phyloP scores from a whole-genome alignment of 2,113 vertebrate species.

The Ictalurus furcatus region DNA sequence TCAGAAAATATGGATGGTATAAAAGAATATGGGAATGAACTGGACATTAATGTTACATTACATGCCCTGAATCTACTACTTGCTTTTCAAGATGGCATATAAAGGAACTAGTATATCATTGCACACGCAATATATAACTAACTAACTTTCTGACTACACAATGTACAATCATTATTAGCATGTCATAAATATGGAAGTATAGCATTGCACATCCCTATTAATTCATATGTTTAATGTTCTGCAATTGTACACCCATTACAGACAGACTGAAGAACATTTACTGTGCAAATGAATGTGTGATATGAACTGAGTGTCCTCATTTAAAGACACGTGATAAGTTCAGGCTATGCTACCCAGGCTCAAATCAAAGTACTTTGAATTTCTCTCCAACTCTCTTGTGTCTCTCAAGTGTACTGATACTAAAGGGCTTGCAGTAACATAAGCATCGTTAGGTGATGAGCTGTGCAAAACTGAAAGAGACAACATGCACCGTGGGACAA shows the following conservation, averaged over 20 bases:
- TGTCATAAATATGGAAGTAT: slow-evolving; percentile 26
- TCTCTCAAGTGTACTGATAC: neutral
- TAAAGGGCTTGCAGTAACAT: neutral
- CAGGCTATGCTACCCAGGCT: neutral
- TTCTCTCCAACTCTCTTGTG: neutral
- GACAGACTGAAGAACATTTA: neutral
- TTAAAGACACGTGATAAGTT: neutral
- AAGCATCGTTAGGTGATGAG: neutral
- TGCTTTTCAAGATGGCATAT: slow-evolving; percentile 11
- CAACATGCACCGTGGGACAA: neutral
- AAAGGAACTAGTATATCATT: neutral
- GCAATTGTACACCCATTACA: neutral
- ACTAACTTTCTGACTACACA: slow-evolving; percentile 4
- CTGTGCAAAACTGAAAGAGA: slow-evolving; percentile 5
- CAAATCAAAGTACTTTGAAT: slow-evolving; percentile 5
- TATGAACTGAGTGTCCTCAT: neutral
- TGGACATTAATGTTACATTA: neutral
- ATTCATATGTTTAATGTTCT: neutral
- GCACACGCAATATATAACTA: neutral
- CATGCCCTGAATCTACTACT: slow-evolving; percentile 19
- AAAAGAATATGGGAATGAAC: slow-evolving; percentile 14
- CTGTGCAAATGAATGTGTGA: slow-evolving; percentile 10
- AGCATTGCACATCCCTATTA: slow-evolving; percentile 20
- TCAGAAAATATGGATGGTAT: neutral
- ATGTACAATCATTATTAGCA: slow-evolving; percentile 15